These are phyloP conservation scores for Eilema depressum DNA, from an alignment of 2,888 invertebrate species.

Conservation along the genomic window DNA sequence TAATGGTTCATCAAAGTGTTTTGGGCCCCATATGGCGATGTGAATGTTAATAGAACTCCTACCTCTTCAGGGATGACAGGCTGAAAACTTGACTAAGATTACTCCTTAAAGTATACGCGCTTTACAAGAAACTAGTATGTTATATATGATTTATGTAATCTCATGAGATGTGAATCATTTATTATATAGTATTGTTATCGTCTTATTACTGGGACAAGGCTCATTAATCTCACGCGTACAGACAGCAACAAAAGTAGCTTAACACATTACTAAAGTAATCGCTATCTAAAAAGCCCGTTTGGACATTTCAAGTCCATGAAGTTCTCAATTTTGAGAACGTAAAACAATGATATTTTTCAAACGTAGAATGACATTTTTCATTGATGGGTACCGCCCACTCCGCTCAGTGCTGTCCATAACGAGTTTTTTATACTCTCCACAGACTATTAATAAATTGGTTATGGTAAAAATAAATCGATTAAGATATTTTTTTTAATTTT, in stretches of 20 bases:
- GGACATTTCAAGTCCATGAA: too few relatives aligned
- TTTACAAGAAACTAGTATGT: constrained; percentile 14
- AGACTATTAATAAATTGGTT: too few relatives aligned
- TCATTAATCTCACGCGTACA: constrained; percentile 5
- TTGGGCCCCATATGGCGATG: background rate
- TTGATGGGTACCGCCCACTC: too few relatives aligned
- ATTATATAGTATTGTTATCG: constrained; percentile 42
- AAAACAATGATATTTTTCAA: too few relatives aligned
- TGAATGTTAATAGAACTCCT: background rate
- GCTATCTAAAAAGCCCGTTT: too few relatives aligned
- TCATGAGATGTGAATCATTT: constrained; percentile 46
- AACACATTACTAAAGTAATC: background rate
- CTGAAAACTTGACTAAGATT: background rate
- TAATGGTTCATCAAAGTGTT: background rate
- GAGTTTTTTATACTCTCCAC: too few relatives aligned
- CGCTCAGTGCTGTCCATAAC: too few relatives aligned
- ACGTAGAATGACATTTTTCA: too few relatives aligned
- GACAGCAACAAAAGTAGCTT: background rate
- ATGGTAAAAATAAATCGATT: too few relatives aligned
- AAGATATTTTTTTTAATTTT: too few relatives aligned
- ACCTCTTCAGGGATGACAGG: background rate
- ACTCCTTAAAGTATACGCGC: constrained; percentile 11
- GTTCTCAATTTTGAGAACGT: too few relatives aligned
- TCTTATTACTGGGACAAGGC: constrained; percentile 29
- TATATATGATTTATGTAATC: constrained; percentile 50